Percentiles rank a stretch among this genome's conserved stretches.
phyloP scores from a whole-genome alignment of 2,888 invertebrate genomes.

The Cancer borealis region DNA sequence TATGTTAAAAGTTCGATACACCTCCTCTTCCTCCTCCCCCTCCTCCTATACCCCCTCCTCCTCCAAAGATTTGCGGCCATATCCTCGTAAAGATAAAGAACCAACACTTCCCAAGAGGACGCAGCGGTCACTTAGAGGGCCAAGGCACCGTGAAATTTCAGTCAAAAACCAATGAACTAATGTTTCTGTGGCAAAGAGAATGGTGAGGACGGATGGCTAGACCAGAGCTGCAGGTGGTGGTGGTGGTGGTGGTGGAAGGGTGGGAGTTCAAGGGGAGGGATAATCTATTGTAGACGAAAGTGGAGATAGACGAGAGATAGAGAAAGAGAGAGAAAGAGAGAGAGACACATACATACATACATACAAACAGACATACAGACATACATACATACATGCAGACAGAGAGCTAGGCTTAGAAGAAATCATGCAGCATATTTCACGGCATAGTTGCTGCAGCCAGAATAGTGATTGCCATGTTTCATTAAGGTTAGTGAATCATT shows the following conservation, averaged over 20 bases:
- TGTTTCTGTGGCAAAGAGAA: background rate
- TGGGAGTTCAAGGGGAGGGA: background rate
- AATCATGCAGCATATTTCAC: background rate
- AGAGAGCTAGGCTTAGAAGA: background rate
- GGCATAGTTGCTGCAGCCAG: background rate
- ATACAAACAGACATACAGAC: background rate
- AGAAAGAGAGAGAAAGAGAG: background rate
- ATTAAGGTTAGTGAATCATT: background rate
- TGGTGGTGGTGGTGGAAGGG: background rate
- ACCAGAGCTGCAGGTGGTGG: too few relatives aligned
- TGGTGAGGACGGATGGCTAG: too few relatives aligned
- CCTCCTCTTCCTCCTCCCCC: too few relatives aligned
- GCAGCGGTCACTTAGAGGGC: slow-evolving; percentile 25
- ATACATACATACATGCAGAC: background rate
- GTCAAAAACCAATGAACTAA: background rate
- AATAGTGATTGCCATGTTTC: background rate
- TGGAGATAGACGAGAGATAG: background rate
- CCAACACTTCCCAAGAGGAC: background rate
- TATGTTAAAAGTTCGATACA: too few relatives aligned
- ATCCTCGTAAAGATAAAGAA: background rate
- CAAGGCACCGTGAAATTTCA: slow-evolving; percentile 21
- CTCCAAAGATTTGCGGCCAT: background rate
- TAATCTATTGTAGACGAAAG: too few relatives aligned
- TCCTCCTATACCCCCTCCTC: too few relatives aligned
- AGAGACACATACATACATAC: background rate